Evolutionary conservation across 2,113 vertebrate species (phyloP), one percentile per base, ranked within the genome.

Genomic region (Halcyon malimbica): DNA sequence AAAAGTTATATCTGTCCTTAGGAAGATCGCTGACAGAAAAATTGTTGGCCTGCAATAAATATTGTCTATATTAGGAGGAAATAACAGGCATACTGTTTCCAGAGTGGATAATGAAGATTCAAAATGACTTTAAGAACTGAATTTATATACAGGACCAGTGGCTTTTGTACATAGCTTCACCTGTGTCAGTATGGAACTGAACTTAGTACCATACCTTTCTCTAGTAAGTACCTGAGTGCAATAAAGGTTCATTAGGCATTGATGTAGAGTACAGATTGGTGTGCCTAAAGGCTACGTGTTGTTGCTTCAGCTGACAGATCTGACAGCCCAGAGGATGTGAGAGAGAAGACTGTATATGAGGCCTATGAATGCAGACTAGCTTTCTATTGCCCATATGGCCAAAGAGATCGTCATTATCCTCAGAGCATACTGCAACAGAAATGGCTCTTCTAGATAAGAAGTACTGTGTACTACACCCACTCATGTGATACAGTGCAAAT

Each of bases 1-100:
- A 95, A 81, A 95, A 96, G 92, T 91, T 73, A 80, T 86, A 56
- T 81, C 82, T 71, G 53, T 86, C 83, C 74, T 70, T 75, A 76
- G 63, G 84, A 89, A 90, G 82, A 87, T 82, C 2, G 0, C 51
- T 67, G 42, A 56, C 24, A 68, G n/a, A 78, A 59, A 51, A 59
- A 37, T 19, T 46, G 9, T 42, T 78, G 69, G 33, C 37, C 37
- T 83, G 62, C 37, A 44, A 79, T 35, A 75, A 68, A 44, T 73
- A 35, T 20, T 71, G 16, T 29, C 83, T 50, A 2, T 78, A 19
- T 20, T 46, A 79, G 48, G 15, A 57, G 60, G 56, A 79, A 74
- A 79, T 44, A 57, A 71, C 0, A 2, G 24, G 24, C 31, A 15
- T 68, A 4, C 25, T 51, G 24, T 94, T 83, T 50, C 37, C 9